phyloP scores from a whole-genome alignment of 2,888 invertebrate species.

The Proisotoma minuta region DNA sequence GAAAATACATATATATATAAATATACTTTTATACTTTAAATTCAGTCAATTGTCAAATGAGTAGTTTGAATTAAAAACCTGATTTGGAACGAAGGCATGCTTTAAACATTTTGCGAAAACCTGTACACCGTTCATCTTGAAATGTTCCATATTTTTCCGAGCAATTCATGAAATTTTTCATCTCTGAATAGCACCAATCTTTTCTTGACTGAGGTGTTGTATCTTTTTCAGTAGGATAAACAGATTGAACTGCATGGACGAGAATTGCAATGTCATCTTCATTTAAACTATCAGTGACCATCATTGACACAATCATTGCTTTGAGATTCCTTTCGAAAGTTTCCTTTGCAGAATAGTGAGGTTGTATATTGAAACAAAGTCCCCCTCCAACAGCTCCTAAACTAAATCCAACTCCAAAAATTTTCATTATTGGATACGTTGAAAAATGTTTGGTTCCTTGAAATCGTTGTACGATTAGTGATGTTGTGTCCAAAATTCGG shows the following conservation, averaged over 20 bases:
- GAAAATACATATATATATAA: too few relatives aligned
- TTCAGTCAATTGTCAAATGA: too few relatives aligned
- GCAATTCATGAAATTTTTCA: constrained; percentile 21
- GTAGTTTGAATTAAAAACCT: neutral
- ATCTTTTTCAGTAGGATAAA: neutral
- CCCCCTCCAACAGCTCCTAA: too few relatives aligned
- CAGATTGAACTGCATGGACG: neutral
- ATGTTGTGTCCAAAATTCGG: too few relatives aligned
- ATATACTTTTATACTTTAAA: too few relatives aligned
- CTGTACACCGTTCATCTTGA: constrained; percentile 10
- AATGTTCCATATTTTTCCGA: constrained; percentile 2
- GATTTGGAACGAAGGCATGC: constrained; percentile 16
- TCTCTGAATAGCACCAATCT: constrained; percentile 13
- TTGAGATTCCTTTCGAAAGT: constrained; percentile 11
- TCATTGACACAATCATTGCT: constrained; percentile 13
- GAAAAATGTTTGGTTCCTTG: too few relatives aligned
- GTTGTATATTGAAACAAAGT: constrained; percentile 4
- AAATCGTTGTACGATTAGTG: too few relatives aligned
- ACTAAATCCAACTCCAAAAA: too few relatives aligned
- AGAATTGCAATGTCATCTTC: constrained; percentile 10
- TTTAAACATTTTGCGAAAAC: constrained; percentile 7
- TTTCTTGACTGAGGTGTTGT: neutral
- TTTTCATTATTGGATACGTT: too few relatives aligned
- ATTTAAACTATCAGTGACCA: constrained; percentile 10
- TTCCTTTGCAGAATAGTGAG: constrained; percentile 8